Percentiles rank a stretch among this genome's conserved stretches.
Evolutionary conservation across 2,888 invertebrate species (phyloP).

Genomic region (Heliothis peltigera): DNA sequence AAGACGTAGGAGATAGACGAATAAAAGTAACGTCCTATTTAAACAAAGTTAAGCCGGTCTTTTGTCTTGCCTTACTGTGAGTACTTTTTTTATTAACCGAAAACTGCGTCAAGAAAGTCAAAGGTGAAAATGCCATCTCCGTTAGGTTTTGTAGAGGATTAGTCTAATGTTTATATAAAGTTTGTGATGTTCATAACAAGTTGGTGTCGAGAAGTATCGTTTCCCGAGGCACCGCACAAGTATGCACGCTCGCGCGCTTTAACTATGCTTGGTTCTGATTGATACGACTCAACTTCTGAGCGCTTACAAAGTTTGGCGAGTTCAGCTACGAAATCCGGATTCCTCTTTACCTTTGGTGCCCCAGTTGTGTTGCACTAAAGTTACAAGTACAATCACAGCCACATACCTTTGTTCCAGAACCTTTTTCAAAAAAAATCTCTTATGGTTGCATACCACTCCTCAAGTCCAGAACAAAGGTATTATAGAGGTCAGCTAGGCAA

Average conservation of each 20-base stretch:
- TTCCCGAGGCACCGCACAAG: conserved; percentile 1
- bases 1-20: conserved; percentile 8
- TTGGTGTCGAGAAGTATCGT: conserved; percentile 1
- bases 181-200: not conserved
- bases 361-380: not conserved
- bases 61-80: not conserved
- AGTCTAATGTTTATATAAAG: not conserved
- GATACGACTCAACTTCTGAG: not conserved
- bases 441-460: not conserved
- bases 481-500: not conserved
- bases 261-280: conserved; percentile 1
- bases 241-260: not conserved
- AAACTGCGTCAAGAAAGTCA: conserved; percentile 13
- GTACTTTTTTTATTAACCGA: not conserved
- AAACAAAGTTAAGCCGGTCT: conserved; percentile 2
- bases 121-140: conserved; percentile 5
- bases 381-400: not conserved
- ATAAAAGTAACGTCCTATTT: conserved; percentile 16
- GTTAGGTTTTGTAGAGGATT: conserved; percentile 2
- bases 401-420: not conserved
- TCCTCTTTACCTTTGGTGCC: not conserved
- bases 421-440: not conserved
- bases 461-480: not conserved
- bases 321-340: not conserved
- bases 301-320: conserved; percentile 1